Evolutionary conservation across 2,888 invertebrate species (phyloP).

Genomic region (Drosophila macrothrix): DNA sequence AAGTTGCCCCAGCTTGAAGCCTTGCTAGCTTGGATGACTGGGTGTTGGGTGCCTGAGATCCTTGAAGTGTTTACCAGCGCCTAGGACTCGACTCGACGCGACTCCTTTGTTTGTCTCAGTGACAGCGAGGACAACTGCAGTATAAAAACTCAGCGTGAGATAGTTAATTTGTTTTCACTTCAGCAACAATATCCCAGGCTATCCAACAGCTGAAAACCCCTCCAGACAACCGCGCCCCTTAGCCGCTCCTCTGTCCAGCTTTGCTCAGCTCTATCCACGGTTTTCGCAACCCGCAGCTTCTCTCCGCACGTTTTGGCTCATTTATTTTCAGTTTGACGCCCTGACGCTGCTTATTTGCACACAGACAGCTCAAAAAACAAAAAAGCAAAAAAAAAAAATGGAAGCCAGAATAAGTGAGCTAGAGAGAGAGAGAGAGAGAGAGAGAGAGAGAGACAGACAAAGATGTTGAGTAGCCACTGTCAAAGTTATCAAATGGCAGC

Average conservation of each 20-base stretch:
- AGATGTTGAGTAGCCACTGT: slow-evolving; percentile 71
- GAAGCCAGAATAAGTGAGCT: not conserved
- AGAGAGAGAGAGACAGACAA: slow-evolving; percentile 21
- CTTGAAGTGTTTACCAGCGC: slow-evolving; percentile 66
- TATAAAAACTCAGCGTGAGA: slow-evolving; percentile 78
- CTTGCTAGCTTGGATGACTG: not conserved
- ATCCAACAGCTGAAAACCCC: slow-evolving; percentile 13
- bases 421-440: not conserved
- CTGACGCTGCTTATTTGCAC: slow-evolving; percentile 79
- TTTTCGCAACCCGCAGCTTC: slow-evolving; percentile 46
- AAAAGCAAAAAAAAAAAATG: not conserved
- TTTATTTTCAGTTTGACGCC: slow-evolving; percentile 81
- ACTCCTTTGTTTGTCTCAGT: slow-evolving; percentile 46
- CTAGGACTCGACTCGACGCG: slow-evolving; percentile 34
- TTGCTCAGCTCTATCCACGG: slow-evolving; percentile 3
- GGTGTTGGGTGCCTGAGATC: slow-evolving; percentile 29
- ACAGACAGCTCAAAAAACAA: slow-evolving; percentile 47
- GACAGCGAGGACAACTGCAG: slow-evolving; percentile 58
- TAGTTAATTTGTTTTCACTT: slow-evolving; percentile 80
- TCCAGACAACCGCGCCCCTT: not conserved
- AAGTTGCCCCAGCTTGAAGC: slow-evolving; percentile 46
- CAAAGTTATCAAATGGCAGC: slow-evolving; percentile 79
- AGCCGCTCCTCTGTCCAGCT: not conserved
- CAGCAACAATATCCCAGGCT: slow-evolving; percentile 68
- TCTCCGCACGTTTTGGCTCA: slow-evolving; percentile 72